A percentile compares a stretch with the other conserved stretches of the same genome.
Conservation (phyloP, 2,888 invertebrate species). For the Graphium colonna region DNA sequence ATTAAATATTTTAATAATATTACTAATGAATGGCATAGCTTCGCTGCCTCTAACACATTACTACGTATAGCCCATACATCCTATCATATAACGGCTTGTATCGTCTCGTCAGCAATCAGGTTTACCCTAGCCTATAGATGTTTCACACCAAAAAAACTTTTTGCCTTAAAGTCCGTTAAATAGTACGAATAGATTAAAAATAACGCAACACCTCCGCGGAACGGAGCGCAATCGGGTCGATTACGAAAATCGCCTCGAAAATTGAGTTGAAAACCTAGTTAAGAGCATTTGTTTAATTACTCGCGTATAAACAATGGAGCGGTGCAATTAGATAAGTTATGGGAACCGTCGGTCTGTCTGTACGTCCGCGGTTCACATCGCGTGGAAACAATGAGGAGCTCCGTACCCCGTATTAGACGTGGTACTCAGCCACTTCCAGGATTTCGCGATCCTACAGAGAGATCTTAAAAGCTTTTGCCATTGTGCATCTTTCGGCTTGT, state of each 20-base stretch:
- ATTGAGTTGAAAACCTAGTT: constrained; percentile 64
- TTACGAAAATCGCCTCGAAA: constrained; percentile 51
- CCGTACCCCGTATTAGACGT: constrained; percentile 24
- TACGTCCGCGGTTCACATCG: constrained; percentile 55
- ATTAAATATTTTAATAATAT: too few relatives aligned
- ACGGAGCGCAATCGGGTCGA: constrained; percentile 28
- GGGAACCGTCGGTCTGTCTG: constrained; percentile 60
- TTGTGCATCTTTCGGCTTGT: not conserved
- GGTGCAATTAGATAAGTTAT: constrained; percentile 66
- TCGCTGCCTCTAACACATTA: too few relatives aligned
- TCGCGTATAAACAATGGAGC: constrained; percentile 64
- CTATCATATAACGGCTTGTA: too few relatives aligned
- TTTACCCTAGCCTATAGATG: too few relatives aligned
- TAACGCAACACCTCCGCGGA: not conserved
- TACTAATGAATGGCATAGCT: too few relatives aligned
- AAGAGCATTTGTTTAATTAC: constrained; percentile 65
- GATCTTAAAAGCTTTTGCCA: constrained; percentile 1
- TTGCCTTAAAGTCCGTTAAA: too few relatives aligned
- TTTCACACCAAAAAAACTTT: too few relatives aligned
- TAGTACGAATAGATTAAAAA: constrained; percentile 20
- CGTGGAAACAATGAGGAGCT: constrained; percentile 28
- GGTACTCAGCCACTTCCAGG: constrained; percentile 9
- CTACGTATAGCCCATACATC: too few relatives aligned
- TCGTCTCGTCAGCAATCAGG: too few relatives aligned
- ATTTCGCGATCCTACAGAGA: constrained; percentile 5